These are phyloP conservation scores for Lepidurus apus DNA, from an alignment of 1,140 invertebrate genomes.

Conservation along the genomic window DNA sequence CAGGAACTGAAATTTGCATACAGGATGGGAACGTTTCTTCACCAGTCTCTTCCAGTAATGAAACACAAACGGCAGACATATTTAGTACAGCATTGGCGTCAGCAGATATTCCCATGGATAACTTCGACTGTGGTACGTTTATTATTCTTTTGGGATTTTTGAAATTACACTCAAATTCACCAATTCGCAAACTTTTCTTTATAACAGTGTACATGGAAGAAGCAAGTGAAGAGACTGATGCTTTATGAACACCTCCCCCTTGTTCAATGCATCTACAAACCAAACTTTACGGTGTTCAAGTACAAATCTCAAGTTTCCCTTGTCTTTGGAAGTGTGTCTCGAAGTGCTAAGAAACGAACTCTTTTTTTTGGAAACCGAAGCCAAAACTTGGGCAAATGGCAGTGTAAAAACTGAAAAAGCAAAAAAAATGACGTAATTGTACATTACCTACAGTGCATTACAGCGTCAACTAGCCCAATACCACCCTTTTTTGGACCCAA, in stretches of 20 bases:
- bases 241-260: not conserved
- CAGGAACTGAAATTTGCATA: not conserved
- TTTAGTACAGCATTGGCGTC: conserved; percentile 30
- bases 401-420: not conserved
- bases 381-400: not conserved
- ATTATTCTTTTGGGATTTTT: too few species aligned
- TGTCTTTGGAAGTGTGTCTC: not conserved
- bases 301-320: conserved; percentile 19
- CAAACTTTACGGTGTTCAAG: conserved; percentile 18
- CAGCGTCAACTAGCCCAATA: not conserved
- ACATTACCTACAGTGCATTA: conserved; percentile 19
- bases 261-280: not conserved
- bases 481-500: not conserved
- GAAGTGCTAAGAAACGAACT: not conserved
- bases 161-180: too few species aligned
- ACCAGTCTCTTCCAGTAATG: not conserved
- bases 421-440: not conserved
- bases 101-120: conserved; percentile 29
- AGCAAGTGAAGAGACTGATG: not conserved
- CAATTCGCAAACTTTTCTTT: not conserved
- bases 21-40: not conserved
- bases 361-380: not conserved
- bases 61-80: conserved; percentile 11
- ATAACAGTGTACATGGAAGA: not conserved
- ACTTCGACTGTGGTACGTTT: conserved; percentile 7